Conservation (phyloP, 1,140 invertebrate genomes). For the Solen grandis region DNA sequence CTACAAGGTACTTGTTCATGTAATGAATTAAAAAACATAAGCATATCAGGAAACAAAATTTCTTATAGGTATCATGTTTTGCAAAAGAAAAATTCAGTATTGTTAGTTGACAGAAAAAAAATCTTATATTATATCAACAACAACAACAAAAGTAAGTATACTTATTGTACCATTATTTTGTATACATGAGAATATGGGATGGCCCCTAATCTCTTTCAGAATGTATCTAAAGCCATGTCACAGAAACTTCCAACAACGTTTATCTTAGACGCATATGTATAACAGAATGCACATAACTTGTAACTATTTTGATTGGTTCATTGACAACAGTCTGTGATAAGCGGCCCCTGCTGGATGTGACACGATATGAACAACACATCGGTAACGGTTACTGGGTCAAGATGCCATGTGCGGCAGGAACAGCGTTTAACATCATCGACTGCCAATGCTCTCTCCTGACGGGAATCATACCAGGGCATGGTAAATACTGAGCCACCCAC, state of each 20-base stretch:
- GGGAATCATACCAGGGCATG: background rate
- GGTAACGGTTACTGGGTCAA: constrained; percentile 55
- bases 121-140: no score
- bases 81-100: no score
- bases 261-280: constrained; percentile 1
- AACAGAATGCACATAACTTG: background rate
- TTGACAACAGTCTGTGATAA: constrained; percentile 57
- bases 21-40: background rate
- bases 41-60: no score
- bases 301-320: background rate
- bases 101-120: no score
- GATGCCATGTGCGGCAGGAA: constrained; percentile 63
- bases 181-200: background rate
- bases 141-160: background rate
- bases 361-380: constrained; percentile 57
- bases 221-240: background rate
- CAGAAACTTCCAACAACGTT: background rate
- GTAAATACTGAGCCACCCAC: background rate
- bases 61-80: no score
- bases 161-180: background rate
- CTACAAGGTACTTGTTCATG: background rate
- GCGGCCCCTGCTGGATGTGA: constrained; percentile 27
- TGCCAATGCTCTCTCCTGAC: constrained; percentile 55
- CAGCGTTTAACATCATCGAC: constrained; percentile 50
- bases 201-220: background rate